phyloP scores from a whole-genome alignment of 2,888 invertebrate species.

The Thysanoteuthis rhombus region DNA sequence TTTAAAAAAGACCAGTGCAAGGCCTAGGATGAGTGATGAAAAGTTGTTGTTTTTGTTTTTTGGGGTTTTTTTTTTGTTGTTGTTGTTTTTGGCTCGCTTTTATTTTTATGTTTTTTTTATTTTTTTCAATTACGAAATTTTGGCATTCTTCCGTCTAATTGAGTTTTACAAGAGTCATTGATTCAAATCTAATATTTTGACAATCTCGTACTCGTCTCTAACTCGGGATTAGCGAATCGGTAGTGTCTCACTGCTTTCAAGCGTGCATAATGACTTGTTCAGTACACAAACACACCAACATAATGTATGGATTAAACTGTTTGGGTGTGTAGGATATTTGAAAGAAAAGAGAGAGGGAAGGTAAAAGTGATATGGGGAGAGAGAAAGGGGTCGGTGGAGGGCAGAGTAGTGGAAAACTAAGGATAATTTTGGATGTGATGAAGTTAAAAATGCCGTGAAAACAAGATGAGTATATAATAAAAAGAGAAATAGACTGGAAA shows the following conservation, averaged over 20 bases:
- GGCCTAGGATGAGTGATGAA: neutral
- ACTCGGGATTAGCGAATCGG: neutral
- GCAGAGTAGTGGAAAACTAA: neutral
- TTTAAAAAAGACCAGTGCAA: neutral
- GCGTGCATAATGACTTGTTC: too few relatives aligned
- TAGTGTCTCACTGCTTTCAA: neutral
- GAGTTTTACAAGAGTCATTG: neutral
- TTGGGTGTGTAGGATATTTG: neutral
- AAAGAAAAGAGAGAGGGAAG: neutral
- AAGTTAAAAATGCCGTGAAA: too few relatives aligned
- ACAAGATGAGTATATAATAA: neutral
- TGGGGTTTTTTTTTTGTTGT: neutral
- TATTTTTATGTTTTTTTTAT: too few relatives aligned
- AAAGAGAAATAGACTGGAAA: neutral
- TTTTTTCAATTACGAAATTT: neutral
- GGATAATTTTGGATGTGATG: too few relatives aligned
- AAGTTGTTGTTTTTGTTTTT: neutral
- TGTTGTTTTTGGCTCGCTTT: neutral
- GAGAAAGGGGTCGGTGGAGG: neutral
- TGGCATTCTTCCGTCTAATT: neutral
- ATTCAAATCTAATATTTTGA: neutral
- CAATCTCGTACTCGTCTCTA: neutral
- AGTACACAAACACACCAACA: neutral
- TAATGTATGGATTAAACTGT: neutral
- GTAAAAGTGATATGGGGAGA: neutral